Conservation (phyloP, 2,797 vertebrate genomes). For the Hydrocynus forskahlii region DNA sequence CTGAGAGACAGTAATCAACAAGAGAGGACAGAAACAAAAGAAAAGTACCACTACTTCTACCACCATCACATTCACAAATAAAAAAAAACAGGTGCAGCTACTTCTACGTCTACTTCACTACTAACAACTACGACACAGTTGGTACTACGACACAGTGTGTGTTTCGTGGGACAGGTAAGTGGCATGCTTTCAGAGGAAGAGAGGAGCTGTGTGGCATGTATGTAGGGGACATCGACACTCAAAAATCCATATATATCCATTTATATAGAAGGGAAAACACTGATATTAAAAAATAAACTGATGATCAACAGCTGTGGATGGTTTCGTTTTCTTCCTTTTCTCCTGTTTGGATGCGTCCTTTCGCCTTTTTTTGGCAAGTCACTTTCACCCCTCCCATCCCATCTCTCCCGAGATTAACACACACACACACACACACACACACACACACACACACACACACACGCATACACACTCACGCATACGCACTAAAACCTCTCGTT, state of each 20-base stretch:
- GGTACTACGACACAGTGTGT: conserved; percentile 68
- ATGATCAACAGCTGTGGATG: conserved; percentile 81
- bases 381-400: conserved; percentile 37
- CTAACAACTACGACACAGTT: conserved; percentile 53
- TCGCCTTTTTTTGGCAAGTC: conserved; percentile 40
- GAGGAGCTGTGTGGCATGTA: conserved; percentile 85
- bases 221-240: conserved; percentile 84
- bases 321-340: conserved; percentile 60
- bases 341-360: conserved; percentile 49
- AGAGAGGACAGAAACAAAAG: conserved; percentile 70
- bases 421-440: conserved; percentile 58
- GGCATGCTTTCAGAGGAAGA: conserved; percentile 81
- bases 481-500: conserved; percentile 7
- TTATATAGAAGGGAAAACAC: conserved; percentile 82
- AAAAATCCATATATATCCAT: conserved; percentile 85
- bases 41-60: conserved; percentile 60
- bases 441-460: conserved; percentile 47
- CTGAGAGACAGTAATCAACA: conserved; percentile 75
- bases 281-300: conserved; percentile 83
- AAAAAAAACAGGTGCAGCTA: conserved; percentile 56
- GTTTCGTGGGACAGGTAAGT: conserved; percentile 60
- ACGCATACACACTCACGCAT: conserved; percentile 33
- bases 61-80: conserved; percentile 68
- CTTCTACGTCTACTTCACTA: conserved; percentile 52
- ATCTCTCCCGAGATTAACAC: neutral